Percentiles rank a stretch among this genome's conserved stretches.
These are phyloP conservation scores for Dolichallabes microphthalmus DNA, from an alignment of 2,113 vertebrate genomes.

Conservation along the genomic window DNA sequence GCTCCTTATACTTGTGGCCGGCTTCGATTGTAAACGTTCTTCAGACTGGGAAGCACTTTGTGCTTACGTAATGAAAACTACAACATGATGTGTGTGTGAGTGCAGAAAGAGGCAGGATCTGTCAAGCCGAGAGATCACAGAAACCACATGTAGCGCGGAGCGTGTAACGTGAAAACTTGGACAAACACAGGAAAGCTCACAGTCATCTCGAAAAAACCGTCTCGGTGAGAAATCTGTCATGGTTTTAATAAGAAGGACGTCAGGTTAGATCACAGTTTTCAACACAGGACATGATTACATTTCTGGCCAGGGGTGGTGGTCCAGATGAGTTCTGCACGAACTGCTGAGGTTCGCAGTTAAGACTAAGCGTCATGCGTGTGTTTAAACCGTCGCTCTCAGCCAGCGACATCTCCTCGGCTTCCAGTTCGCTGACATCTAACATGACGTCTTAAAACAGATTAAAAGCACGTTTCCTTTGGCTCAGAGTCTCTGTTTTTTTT, in stretches of 20 bases:
- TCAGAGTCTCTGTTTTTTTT: constrained; percentile 53
- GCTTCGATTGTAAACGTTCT: constrained; percentile 62
- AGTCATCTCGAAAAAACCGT: neutral
- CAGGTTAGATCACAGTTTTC: neutral
- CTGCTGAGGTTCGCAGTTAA: neutral
- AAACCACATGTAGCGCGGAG: constrained; percentile 48
- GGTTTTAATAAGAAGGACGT: neutral
- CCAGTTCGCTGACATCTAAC: constrained; percentile 52
- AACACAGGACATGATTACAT: neutral
- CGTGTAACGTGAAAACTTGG: constrained; percentile 21
- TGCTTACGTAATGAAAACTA: constrained; percentile 61
- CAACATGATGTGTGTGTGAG: constrained; percentile 49
- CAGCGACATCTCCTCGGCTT: constrained; percentile 50
- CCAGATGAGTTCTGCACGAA: neutral
- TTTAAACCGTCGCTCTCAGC: constrained; percentile 40
- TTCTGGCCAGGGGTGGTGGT: neutral
- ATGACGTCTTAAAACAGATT: constrained; percentile 60
- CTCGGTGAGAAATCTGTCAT: neutral
- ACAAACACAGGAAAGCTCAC: constrained; percentile 36
- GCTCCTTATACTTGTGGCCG: constrained; percentile 65
- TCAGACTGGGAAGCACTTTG: constrained; percentile 57
- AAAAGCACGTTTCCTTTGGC: constrained; percentile 67
- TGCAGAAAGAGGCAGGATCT: constrained; percentile 59
- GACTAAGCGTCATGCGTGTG: neutral
- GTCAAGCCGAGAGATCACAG: constrained; percentile 63